These are phyloP conservation scores for Callionymus lyra DNA, from an alignment of 2,113 vertebrate genomes.

Conservation along the genomic window DNA sequence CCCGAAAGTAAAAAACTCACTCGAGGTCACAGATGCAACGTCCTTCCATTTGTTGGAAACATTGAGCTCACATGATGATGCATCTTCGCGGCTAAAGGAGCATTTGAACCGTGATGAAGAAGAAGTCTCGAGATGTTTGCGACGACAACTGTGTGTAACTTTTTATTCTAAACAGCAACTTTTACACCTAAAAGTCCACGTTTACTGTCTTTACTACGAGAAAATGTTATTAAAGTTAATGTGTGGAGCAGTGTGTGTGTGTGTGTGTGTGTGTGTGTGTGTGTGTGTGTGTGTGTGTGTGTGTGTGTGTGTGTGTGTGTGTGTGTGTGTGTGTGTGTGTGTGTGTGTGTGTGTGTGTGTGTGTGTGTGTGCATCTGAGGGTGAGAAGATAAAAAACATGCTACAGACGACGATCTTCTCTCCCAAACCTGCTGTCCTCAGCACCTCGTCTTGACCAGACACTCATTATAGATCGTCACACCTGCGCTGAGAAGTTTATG, in stretches of 20 bases:
- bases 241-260: background rate
- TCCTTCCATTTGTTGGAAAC: too few relatives aligned
- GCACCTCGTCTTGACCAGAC: slow-evolving; percentile 31
- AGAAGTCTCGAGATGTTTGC: slow-evolving; percentile 7
- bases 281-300: background rate
- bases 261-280: background rate
- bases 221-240: too few relatives aligned
- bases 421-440: slow-evolving; percentile 44
- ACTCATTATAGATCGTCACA: slow-evolving; percentile 34
- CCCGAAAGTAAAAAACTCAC: too few relatives aligned
- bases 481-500: slow-evolving; percentile 37
- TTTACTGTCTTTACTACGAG: too few relatives aligned
- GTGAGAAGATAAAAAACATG: slow-evolving; percentile 4
- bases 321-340: background rate
- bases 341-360: background rate
- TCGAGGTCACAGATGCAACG: too few relatives aligned
- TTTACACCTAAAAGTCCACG: background rate
- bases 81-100: slow-evolving; percentile 2
- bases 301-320: background rate
- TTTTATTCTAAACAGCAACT: too few relatives aligned
- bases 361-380: slow-evolving; percentile 4
- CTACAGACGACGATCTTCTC: slow-evolving; percentile 22
- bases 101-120: slow-evolving; percentile 19
- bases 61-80: too few relatives aligned
- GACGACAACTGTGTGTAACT: too few relatives aligned